Percentiles rank a stretch among this genome's conserved stretches.
These are phyloP conservation scores for Agrochola lychnidis DNA, from an alignment of 2,888 invertebrate species.

Conservation along the genomic window DNA sequence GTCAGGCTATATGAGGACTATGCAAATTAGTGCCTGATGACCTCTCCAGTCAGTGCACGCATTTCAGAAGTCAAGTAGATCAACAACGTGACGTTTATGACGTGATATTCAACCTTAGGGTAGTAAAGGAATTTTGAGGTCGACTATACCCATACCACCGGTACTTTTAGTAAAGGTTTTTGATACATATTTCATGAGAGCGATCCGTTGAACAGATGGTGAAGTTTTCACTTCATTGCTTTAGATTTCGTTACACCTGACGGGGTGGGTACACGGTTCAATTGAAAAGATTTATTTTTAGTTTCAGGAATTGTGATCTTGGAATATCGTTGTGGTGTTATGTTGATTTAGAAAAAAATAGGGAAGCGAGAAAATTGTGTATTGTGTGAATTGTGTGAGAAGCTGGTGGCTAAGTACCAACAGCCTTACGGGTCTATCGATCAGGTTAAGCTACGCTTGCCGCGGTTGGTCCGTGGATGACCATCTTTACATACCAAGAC, in stretches of 20 bases:
- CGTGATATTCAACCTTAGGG: neutral
- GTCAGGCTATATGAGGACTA: neutral
- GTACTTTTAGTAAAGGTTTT: slow-evolving; percentile 42
- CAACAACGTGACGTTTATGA: neutral
- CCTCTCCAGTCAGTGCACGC: neutral
- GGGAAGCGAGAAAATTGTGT: too few species aligned
- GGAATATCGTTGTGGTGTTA: neutral
- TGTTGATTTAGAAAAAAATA: too few species aligned
- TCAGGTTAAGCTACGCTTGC: too few species aligned
- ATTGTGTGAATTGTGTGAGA: too few species aligned
- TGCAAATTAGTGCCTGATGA: neutral
- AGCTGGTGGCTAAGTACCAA: too few species aligned
- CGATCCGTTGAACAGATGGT: slow-evolving; percentile 67
- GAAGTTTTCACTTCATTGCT: slow-evolving; percentile 74
- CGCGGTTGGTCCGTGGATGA: too few species aligned
- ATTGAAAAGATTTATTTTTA: slow-evolving; percentile 47
- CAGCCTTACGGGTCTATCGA: too few species aligned
- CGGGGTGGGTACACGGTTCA: slow-evolving; percentile 39
- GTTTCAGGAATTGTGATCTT: slow-evolving; percentile 24
- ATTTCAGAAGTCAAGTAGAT: neutral
- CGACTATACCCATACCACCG: neutral
- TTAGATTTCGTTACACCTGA: slow-evolving; percentile 65
- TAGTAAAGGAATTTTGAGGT: neutral
- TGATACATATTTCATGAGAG: slow-evolving; percentile 76
- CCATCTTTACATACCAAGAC: too few species aligned